A percentile compares a stretch with the other conserved stretches of the same genome.
phyloP scores from a whole-genome alignment of 1,140 invertebrate species.

The Pogonomyrmex californicus region DNA sequence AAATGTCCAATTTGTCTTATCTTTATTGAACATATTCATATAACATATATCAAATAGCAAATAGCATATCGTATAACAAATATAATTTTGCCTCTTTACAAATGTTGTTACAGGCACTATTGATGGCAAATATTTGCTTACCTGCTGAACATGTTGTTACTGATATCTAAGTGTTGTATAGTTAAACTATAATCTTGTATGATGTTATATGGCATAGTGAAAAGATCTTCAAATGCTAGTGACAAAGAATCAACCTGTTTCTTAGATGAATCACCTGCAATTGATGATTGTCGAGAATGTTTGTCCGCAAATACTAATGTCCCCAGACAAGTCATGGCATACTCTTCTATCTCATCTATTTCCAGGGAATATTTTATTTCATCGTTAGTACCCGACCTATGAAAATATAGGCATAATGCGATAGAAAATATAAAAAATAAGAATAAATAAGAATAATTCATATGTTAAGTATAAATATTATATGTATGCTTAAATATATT shows the following conservation, averaged over 20 bases:
- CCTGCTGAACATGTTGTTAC: conserved; percentile 91
- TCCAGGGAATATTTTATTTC: conserved; percentile 74
- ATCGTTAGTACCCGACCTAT: conserved; percentile 78
- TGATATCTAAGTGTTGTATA: conserved; percentile 89
- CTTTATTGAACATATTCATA: conserved; percentile 3
- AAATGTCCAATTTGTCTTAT: conserved; percentile 73
- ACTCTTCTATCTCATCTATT: conserved; percentile 76
- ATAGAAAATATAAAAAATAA: not conserved
- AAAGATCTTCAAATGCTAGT: conserved; percentile 82
- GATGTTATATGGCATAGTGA: conserved; percentile 83
- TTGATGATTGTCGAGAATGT: conserved; percentile 77
- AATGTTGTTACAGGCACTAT: not conserved
- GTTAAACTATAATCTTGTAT: conserved; percentile 80
- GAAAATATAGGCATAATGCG: not conserved
- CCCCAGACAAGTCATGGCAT: conserved; percentile 85
- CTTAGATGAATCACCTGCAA: conserved; percentile 64
- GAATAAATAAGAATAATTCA: not conserved
- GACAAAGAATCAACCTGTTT: conserved; percentile 79
- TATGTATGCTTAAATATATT: not conserved
- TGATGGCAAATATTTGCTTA: conserved; percentile 81
- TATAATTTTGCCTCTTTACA: conserved; percentile 27
- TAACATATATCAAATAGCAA: no score
- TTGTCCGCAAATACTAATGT: conserved; percentile 84
- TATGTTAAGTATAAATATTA: conserved; percentile 1
- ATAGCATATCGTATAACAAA: conserved; percentile 1